Base-by-base conservation (phyloP, 2,888 invertebrate genomes). In the Caenorhabditis sp. region DNA sequence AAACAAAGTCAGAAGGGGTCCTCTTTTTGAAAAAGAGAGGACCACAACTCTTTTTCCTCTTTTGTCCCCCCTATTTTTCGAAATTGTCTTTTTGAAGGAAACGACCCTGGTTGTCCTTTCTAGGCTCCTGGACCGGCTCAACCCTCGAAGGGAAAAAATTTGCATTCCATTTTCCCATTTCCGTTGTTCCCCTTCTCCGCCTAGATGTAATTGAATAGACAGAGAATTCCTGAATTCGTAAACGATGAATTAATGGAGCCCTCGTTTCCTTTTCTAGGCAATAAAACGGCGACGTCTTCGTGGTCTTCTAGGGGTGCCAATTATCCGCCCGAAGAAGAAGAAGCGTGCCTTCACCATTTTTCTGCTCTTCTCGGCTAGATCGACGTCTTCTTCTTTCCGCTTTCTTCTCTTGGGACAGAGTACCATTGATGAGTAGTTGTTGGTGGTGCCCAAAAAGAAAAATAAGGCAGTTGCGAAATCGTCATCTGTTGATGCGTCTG, bases 221-320 rank as follows among this genome's bases (percentile, higher is more conserved):
- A 35, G 6, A 10, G 38, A 38, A 38, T 38, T 38, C 49, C 58
- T 49, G 51, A 66, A 66, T 63, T 63, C 63, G 74, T 66, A 74
- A 47, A 74, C 64, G 74, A 74, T 59, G 66, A 75, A 58, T 75
- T 75, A 75, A 75, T 59, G 66, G 75, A 56, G 64, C 44, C 35
- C 56, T 31, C 24, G 35, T 31, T 38, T 56, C 70, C 14, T 5
- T 44, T n/a, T 70, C 58, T 22, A 35, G 19, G 51, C 73, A 59
- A 61, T 72, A 49, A 58, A 69, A 54, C 2, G 10, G 4, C 51
- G 24, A 24, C 24, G 51, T 38, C 38, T 38, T 38, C 38, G 4
- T 31, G 4, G 4, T 31, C 31, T 31, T 31, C 31, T 31, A 6
- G 6, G 38, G 38, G 6, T 12, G 49, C 64, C 75, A 75, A 66